A percentile compares a stretch with the other conserved stretches of the same genome.
phyloP scores from a whole-genome alignment of 2,113 vertebrate genomes.

The Pygathrix nemaeus region DNA sequence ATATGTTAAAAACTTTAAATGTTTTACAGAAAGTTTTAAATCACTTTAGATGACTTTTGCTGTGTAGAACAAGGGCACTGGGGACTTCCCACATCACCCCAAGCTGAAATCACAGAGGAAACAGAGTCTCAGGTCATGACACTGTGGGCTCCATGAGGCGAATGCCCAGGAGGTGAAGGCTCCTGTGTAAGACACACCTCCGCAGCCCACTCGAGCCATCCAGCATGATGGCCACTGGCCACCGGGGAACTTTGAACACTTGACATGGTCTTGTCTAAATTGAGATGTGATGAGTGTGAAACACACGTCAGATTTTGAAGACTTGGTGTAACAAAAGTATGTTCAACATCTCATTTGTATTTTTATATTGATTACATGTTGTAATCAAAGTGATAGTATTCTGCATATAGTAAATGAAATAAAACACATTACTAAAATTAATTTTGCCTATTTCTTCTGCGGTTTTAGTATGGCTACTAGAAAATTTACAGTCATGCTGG shows the following conservation, averaged over 20 bases:
- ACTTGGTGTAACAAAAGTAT: background rate
- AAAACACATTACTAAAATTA: background rate
- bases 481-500: fast-evolving
- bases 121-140: fast-evolving
- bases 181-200: background rate
- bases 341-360: background rate
- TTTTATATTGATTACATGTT: background rate
- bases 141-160: fast-evolving
- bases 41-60: slow-evolving; percentile 16
- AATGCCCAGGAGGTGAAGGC: background rate
- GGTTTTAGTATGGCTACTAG: background rate
- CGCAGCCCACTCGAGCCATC: too few relatives aligned
- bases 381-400: background rate
- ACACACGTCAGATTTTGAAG: background rate
- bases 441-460: background rate
- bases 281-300: background rate
- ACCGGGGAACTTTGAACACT: fast-evolving
- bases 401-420: background rate
- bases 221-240: fast-evolving
- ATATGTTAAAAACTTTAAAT: slow-evolving; percentile 63
- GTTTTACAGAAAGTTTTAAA: slow-evolving; percentile 32
- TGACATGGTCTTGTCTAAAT: fast-evolving
- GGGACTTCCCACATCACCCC: background rate
- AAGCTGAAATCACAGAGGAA: background rate
- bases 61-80: slow-evolving; percentile 60